Conservation (phyloP, 2,797 vertebrate species). For the Vultur gryphus region DNA sequence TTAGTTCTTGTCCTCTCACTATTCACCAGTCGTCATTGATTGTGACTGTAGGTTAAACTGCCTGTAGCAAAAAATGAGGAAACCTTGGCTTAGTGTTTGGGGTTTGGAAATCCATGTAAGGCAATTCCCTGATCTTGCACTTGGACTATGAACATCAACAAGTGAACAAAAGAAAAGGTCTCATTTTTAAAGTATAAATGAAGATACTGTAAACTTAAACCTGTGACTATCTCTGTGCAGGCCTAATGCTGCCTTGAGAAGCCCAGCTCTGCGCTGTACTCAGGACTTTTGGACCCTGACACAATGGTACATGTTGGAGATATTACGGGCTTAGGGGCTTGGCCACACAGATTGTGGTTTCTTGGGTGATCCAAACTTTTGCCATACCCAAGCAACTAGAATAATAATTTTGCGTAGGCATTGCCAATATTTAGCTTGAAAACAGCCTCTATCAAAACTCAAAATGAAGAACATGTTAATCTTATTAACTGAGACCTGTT, state of each 20-base stretch:
- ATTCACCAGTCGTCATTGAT: constrained; percentile 77
- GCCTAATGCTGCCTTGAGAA: neutral
- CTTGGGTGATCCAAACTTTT: neutral
- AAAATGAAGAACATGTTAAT: neutral
- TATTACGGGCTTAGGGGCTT: neutral
- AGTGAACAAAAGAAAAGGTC: neutral
- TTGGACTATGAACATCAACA: neutral
- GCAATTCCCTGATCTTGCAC: neutral
- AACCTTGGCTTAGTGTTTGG: neutral
- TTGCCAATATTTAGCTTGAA: neutral
- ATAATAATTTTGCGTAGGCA: neutral
- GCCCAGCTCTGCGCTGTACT: neutral
- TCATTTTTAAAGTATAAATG: neutral
- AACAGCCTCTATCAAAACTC: neutral
- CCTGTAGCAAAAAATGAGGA: constrained; percentile 10
- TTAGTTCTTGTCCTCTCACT: constrained; percentile 34
- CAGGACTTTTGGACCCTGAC: neutral
- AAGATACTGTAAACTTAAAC: neutral
- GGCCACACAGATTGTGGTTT: neutral
- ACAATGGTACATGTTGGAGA: neutral
- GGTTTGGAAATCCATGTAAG: neutral
- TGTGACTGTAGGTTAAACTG: constrained; percentile 74
- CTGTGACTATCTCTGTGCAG: neutral
- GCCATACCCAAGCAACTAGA: neutral
- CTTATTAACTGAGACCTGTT: neutral